Percentiles rank a stretch among this genome's conserved stretches.
Conservation (phyloP, 2,113 vertebrate species). For the Leucosticte australis region DNA sequence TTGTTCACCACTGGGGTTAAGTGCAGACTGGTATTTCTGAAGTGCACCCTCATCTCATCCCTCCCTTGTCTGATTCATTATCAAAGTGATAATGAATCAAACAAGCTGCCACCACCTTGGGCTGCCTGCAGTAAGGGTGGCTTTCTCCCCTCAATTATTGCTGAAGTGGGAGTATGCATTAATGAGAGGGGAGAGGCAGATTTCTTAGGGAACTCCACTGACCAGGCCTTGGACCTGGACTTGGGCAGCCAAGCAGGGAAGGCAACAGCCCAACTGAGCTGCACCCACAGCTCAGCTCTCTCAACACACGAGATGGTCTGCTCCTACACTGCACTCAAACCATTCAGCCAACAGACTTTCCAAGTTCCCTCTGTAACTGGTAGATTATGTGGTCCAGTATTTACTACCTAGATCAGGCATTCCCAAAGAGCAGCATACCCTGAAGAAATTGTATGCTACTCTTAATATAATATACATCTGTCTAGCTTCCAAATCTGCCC, state of each 20-base stretch:
- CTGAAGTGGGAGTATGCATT: neutral
- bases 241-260: rapidly evolving
- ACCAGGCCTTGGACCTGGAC: neutral
- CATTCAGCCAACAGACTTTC: neutral
- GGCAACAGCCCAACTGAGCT: neutral
- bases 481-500: neutral
- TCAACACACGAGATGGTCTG: neutral
- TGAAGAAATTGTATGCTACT: neutral
- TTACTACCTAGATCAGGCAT: neutral
- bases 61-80: neutral
- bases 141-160: neutral
- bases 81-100: neutral
- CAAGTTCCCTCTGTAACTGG: neutral
- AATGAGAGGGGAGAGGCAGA: neutral
- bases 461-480: neutral
- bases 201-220: neutral
- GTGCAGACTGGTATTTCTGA: neutral
- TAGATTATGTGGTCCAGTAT: neutral
- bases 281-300: neutral
- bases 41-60: neutral
- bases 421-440: neutral
- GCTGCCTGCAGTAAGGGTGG: neutral
- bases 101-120: neutral
- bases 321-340: neutral
- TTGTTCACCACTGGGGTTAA: neutral